phyloP scores from a whole-genome alignment of 2,888 invertebrate genomes.

The Hydropsyche betteni region DNA sequence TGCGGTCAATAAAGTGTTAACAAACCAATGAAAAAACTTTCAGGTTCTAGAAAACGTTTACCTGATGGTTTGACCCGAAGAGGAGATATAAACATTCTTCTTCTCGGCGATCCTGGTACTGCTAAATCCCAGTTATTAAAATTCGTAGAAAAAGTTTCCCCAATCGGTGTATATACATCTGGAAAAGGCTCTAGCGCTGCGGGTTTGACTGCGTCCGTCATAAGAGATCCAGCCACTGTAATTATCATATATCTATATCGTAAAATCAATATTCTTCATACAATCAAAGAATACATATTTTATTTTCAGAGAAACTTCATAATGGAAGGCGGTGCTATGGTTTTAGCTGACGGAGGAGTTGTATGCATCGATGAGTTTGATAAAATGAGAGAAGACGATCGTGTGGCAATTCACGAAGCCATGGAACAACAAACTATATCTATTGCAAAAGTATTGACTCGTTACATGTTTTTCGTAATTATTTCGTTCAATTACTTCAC shows the following conservation, averaged over 20 bases:
- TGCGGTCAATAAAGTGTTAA: too few species aligned
- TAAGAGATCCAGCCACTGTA: constrained; percentile 90
- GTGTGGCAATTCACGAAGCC: constrained; percentile 99
- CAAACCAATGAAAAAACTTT: constrained; percentile 12
- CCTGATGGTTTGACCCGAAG: constrained; percentile 96
- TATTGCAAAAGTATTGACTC: constrained; percentile 82
- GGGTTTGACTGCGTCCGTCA: constrained; percentile 97
- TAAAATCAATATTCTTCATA: background rate
- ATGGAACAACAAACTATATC: constrained; percentile 99
- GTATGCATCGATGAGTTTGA: constrained; percentile 99
- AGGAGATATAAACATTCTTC: constrained; percentile 95
- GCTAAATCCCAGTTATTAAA: constrained; percentile 99
- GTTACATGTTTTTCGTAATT: background rate
- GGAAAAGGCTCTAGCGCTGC: constrained; percentile 99
- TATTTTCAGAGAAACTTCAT: constrained; percentile 85
- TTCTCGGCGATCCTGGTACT: constrained; percentile 98
- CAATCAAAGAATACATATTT: constrained; percentile 11
- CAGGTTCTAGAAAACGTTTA: constrained; percentile 81
- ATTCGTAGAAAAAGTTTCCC: constrained; percentile 95
- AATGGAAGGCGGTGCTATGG: constrained; percentile 99
- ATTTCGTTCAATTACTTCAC: background rate
- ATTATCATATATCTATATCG: constrained; percentile 53
- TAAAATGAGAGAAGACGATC: constrained; percentile 99
- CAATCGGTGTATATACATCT: constrained; percentile 96
- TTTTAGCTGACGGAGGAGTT: constrained; percentile 97